phyloP scores from a whole-genome alignment of 2,888 invertebrate genomes.

The Bursaphelenchus okinawaensis region DNA sequence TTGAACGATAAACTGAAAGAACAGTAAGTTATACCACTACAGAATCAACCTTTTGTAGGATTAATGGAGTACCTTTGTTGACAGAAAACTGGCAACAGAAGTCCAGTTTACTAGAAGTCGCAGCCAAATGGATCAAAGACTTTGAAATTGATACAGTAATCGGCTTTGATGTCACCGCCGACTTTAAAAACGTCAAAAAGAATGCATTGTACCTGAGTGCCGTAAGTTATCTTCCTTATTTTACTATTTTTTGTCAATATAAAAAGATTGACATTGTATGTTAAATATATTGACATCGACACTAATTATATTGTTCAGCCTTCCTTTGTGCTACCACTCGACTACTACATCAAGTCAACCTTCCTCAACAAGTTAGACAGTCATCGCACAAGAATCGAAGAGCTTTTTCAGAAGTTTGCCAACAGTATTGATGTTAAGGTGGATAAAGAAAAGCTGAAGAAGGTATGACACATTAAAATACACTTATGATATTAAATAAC shows the following conservation, averaged over 20 bases:
- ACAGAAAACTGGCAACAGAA: constrained; percentile 4
- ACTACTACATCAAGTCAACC: constrained; percentile 45
- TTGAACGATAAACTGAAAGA: constrained; percentile 7
- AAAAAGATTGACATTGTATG: no score
- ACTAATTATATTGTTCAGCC: constrained; percentile 8
- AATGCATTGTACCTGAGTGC: constrained; percentile 36
- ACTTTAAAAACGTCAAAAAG: constrained; percentile 33
- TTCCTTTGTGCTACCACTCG: constrained; percentile 24
- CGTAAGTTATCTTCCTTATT: background rate
- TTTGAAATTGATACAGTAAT: constrained; percentile 26
- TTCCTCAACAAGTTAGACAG: constrained; percentile 33
- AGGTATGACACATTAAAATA: background rate
- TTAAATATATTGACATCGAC: no score
- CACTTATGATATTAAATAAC: no score
- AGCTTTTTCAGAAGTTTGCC: constrained; percentile 26
- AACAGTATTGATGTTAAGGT: constrained; percentile 8
- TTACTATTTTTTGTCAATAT: no score
- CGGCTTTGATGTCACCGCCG: constrained; percentile 37
- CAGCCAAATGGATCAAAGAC: constrained; percentile 18
- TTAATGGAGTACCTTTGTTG: constrained; percentile 20
- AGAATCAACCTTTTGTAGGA: constrained; percentile 12
- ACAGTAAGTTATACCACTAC: constrained; percentile 1
- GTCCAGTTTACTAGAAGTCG: constrained; percentile 13
- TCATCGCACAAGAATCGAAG: constrained; percentile 24
- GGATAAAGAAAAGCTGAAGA: background rate